Base-by-base conservation (phyloP, 2,888 invertebrate species). In the Drosophila borborema region DNA sequence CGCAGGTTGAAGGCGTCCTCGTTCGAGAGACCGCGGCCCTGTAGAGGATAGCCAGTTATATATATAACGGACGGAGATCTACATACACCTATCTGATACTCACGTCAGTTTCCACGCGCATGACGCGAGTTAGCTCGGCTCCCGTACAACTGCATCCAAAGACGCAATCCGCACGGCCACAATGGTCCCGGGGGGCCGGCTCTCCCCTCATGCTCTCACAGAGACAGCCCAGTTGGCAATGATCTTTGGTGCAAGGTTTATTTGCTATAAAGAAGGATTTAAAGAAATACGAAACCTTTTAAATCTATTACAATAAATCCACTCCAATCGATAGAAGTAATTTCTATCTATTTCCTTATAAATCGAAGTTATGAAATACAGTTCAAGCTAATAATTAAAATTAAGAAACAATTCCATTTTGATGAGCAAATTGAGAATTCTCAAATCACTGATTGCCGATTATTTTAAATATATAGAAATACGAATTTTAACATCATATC, bases 221-320 rank as follows among this genome's bases (percentile, higher is more conserved):
- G 45, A 96, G 90, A 89, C 96, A 96, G 6, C 96, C 96, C 63
- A 96, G 91, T 67, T 91, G 91, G 86, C 96, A 96, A 90, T 91
- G 93, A 8, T 93, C 92, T 80, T 95, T 95, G 1, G 72, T 75
- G 86, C 96, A 96, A 3, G 86, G 89, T 36, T 88, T 86, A 4
- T 79, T 74, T 6, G 82, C 92, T 92, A 62, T 2, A 78, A 69
- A 20, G 14, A 18, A 7, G 16, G 2, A 40, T 16, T 40, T 40
- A 2, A 34, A 34, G 34, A 9, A 8, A 34, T 34, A 9, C 34
- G 34, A 34, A 8, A 9, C 6, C 34, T 6, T 16, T 40, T 40
- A 40, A 16, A 16, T 40, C 2, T 40, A 41, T 40, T 40, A 28
- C 28, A 28, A 4, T 6, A 16, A n/a, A 40, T 28, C 28, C 28